A percentile compares a stretch with the other conserved stretches of the same genome.
These are phyloP conservation scores for Margarornis squamiger DNA, from an alignment of 2,797 vertebrate species.

Conservation along the genomic window DNA sequence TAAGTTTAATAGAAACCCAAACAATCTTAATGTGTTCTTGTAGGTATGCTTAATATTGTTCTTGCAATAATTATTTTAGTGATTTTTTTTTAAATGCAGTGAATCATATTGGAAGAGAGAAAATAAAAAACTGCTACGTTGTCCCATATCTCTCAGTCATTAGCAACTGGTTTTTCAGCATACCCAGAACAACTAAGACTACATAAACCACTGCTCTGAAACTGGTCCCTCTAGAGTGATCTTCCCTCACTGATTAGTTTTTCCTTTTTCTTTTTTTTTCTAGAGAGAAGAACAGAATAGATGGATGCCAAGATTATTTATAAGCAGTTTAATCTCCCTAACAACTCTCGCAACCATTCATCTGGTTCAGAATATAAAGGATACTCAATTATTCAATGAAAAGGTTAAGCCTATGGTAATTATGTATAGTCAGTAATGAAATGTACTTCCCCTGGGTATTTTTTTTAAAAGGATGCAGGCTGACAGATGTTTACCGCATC, in stretches of 20 bases:
- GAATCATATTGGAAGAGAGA: background rate
- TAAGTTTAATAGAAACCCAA: background rate
- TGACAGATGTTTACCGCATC: conserved; percentile 55
- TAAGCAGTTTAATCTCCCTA: background rate
- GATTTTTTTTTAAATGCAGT: background rate
- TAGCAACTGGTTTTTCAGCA: background rate
- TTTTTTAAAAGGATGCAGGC: conserved; percentile 10
- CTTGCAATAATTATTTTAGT: background rate
- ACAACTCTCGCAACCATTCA: conserved; percentile 14
- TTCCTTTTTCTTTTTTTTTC: background rate
- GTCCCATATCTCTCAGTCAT: background rate
- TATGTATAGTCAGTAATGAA: conserved; percentile 25
- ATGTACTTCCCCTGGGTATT: conserved; percentile 26
- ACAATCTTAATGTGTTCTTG: background rate
- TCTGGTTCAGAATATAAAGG: conserved; percentile 15
- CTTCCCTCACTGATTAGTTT: background rate
- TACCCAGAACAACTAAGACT: background rate
- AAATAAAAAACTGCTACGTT: background rate
- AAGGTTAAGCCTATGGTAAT: conserved; percentile 36
- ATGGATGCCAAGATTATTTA: background rate
- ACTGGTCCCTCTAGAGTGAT: background rate
- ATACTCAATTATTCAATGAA: conserved; percentile 42
- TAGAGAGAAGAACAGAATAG: background rate
- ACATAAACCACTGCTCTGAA: background rate
- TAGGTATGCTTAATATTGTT: background rate